Conservation (phyloP, 2,113 vertebrate species). For the Brachionichthys hirsutus region DNA sequence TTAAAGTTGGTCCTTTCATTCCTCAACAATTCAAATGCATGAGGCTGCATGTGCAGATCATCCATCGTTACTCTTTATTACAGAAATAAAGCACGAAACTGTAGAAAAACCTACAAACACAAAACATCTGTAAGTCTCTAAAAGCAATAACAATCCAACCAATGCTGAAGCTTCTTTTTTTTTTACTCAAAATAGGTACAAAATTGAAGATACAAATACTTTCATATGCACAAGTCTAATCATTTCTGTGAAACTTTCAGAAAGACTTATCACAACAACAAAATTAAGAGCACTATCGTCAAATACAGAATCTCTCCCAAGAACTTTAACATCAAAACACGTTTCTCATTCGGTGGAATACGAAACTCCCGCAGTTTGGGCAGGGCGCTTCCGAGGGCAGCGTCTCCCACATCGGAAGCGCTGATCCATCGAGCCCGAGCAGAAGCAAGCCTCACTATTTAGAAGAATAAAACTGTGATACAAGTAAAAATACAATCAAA, state of each 20-base stretch:
- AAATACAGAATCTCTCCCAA: slow-evolving; percentile 49
- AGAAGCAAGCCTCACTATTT: slow-evolving; percentile 41
- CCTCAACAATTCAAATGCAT: slow-evolving; percentile 13
- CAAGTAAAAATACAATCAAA: slow-evolving; percentile 66
- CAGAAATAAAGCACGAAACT: slow-evolving; percentile 76
- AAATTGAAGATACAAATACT: slow-evolving; percentile 76
- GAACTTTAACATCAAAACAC: slow-evolving; percentile 45
- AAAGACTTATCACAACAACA: slow-evolving; percentile 52
- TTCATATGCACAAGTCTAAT: slow-evolving; percentile 65
- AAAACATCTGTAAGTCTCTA: slow-evolving; percentile 72
- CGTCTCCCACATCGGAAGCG: slow-evolving; percentile 40
- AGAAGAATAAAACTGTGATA: slow-evolving; percentile 60
- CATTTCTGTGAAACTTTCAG: slow-evolving; percentile 49
- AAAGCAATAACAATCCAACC: slow-evolving; percentile 76
- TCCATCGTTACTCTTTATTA: slow-evolving; percentile 77
- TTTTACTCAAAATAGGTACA: slow-evolving; percentile 75
- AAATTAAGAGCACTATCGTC: slow-evolving; percentile 68
- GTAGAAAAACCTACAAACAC: slow-evolving; percentile 78
- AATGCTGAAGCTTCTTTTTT: slow-evolving; percentile 70
- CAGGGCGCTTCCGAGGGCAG: slow-evolving; percentile 34
- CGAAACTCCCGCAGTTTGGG: slow-evolving; percentile 4
- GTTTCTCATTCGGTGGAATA: slow-evolving; percentile 37
- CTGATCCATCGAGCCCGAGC: slow-evolving; percentile 59
- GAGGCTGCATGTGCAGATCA: slow-evolving; percentile 24
- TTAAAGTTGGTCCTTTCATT: background rate